Evolutionary conservation across 2,888 invertebrate species (phyloP), one percentile per base, ranked within the genome.

Genomic region (Tenthredo notha): DNA sequence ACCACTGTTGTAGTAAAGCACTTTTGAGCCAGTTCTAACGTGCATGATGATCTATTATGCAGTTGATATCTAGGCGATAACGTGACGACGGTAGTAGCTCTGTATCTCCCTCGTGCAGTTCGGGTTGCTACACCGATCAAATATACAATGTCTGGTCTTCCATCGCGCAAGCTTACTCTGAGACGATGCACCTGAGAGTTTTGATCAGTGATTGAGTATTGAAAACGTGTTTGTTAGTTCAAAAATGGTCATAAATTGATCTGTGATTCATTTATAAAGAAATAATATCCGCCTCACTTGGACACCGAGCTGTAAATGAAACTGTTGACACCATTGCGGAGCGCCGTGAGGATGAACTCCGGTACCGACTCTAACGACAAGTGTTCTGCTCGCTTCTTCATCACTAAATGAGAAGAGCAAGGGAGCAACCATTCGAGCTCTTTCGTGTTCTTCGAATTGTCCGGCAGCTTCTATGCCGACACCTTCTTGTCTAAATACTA

Each of bases 371-470:
- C 99, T 95, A 87, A 96, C 96, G 67, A 96, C 95, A 15, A 98
- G 94, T 4, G 97, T 96, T 83, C 97, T 96, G 84, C 96, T 96
- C 40, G 97, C 97, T 92, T 98, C 98, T 58, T 96, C 96, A 93
- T 99, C 98, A 3, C 98, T 96, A 93, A 98, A 98, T 84, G 98
- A 98, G 94, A 99, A 99, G 90, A 99, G 95, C 84, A 99, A 95
- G 9, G 99, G 99, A 82, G 97, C 96, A 84, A 98, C 97, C 95
- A 98, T 97, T 88, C 99, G 95, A 15, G 98, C 99, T 89, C 97
- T 95, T 94, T 99, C 99, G 93, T 99, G 98, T 93, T 99, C 99
- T 85, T 96, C 96, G 93, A 97, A 98, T 94, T 99, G 99, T 2
- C 99, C 99, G 9, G 98, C 97, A 87, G 97, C 96, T 90, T 96